These are phyloP conservation scores for Aeoliscus strigatus DNA, from an alignment of 2,797 vertebrate species.

Conservation along the genomic window DNA sequence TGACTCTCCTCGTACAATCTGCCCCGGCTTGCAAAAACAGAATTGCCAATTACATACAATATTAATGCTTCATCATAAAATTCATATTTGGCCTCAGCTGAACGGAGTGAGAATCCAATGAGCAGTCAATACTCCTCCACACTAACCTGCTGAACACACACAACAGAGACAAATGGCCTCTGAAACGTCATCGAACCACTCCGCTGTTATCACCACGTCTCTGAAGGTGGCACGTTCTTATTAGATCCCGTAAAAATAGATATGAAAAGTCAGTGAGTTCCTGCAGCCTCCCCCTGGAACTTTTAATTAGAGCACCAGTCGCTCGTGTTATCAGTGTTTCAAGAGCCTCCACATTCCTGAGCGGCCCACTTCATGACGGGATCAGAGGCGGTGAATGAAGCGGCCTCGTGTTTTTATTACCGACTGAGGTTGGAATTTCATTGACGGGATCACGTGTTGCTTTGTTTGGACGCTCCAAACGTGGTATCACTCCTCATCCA, in stretches of 20 bases:
- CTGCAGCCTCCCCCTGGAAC: constrained; percentile 62
- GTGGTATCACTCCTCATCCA: too few species aligned
- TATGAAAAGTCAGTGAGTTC: constrained; percentile 59
- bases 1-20: constrained; percentile 47
- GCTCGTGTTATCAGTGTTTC: constrained; percentile 67
- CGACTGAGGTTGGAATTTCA: too few species aligned
- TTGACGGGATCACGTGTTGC: too few species aligned
- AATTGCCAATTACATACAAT: constrained; percentile 60
- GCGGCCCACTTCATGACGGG: constrained; percentile 66
- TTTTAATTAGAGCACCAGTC: constrained; percentile 78
- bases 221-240: constrained; percentile 60
- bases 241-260: constrained; percentile 71
- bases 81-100: constrained; percentile 53
- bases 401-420: constrained; percentile 19
- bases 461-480: too few species aligned
- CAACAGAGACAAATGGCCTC: constrained; percentile 43
- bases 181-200: constrained; percentile 24
- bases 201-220: constrained; percentile 38
- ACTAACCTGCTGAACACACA: constrained; percentile 54
- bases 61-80: constrained; percentile 70
- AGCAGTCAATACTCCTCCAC: constrained; percentile 56
- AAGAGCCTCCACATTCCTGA: constrained; percentile 73
- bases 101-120: constrained; percentile 52
- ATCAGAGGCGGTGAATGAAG: constrained; percentile 44
- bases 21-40: constrained; percentile 47